A percentile compares a stretch with the other conserved stretches of the same genome.
These are phyloP conservation scores for Drosophila dives DNA, from an alignment of 2,888 invertebrate genomes.

Conservation along the genomic window DNA sequence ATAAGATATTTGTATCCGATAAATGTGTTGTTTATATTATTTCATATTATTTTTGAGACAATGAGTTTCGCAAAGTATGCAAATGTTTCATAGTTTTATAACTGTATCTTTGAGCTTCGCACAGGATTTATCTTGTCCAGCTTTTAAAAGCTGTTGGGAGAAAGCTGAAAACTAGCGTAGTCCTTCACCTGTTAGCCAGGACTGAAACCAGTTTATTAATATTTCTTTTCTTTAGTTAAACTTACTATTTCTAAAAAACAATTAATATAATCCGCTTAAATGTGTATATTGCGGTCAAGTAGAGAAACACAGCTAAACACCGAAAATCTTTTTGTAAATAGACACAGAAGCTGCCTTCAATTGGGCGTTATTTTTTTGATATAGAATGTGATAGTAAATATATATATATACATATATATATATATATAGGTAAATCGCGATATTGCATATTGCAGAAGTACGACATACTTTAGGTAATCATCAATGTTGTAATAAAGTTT, in stretches of 20 bases:
- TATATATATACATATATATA: conserved; percentile 2
- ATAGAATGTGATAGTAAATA: conserved; percentile 5
- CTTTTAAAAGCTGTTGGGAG: background rate
- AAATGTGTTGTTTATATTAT: background rate
- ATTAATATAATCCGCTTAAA: background rate
- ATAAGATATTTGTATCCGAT: background rate
- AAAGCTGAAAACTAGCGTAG: conserved; percentile 17
- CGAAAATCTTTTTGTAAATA: background rate
- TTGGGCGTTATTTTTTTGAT: conserved; percentile 2
- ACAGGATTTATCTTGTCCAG: background rate
- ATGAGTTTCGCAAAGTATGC: background rate
- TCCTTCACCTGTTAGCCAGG: background rate
- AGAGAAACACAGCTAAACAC: conserved; percentile 8
- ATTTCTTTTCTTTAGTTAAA: background rate
- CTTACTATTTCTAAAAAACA: background rate
- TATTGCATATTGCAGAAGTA: background rate
- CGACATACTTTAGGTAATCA: background rate
- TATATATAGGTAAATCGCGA: background rate
- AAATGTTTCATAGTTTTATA: background rate
- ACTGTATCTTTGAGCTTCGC: background rate
- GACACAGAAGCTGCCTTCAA: conserved; percentile 16
- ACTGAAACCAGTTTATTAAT: background rate
- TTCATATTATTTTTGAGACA: background rate
- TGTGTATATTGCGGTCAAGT: background rate
- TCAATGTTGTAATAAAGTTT: background rate